Base-by-base conservation (phyloP, 2,888 invertebrate species). In the Scaptomyza polygonia region DNA sequence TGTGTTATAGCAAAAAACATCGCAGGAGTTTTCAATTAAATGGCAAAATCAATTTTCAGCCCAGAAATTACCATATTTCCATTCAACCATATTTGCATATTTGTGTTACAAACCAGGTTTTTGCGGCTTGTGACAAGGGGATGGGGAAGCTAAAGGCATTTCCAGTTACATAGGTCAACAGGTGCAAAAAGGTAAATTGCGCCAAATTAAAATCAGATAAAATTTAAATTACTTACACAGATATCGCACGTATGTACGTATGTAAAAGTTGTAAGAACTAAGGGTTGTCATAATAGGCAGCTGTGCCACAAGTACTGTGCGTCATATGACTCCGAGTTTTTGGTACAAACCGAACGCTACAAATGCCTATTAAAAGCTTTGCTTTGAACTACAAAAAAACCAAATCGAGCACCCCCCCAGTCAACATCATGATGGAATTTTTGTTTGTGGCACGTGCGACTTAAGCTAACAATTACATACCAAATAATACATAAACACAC, bases 141-240 rank as follows among this genome's bases (percentile, higher is more conserved):
- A 43, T 7, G 5, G 7, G 34, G n/a, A 11, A 8, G 21, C 34
- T 11, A 21, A 4, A 18, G n/a, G 49, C 49, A 36, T 49, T n/a
- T 32, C 36, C 0, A 40, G 52, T 12, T 39, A 43, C 67, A 47
- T 43, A 63, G 85, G 85, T 82, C 79, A 88, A 87, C 88, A 85
- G 84, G 84, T 85, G 84, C 86, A 76, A 81, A 81, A 78, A 71
- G 69, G 72, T 70, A 72, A 85, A 88, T 87, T 87, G 88, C 73
- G 67, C 55, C 71, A 88, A 85, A 85, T 85, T 88, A 85, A 85
- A 85, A 88, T 88, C 88, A 87, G 84, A 85, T 85, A 85, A 87
- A 66, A 75, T 65, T 63, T 72, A 81, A 86, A 36, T 86, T 75
- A 86, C 81, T 84, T 69, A 83, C 71, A 72, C 18, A n/a, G n/a